Evolutionary conservation across 2,113 vertebrate species (phyloP), one percentile per base, ranked within the genome.

Genomic region (Cyprinodon tularosa): DNA sequence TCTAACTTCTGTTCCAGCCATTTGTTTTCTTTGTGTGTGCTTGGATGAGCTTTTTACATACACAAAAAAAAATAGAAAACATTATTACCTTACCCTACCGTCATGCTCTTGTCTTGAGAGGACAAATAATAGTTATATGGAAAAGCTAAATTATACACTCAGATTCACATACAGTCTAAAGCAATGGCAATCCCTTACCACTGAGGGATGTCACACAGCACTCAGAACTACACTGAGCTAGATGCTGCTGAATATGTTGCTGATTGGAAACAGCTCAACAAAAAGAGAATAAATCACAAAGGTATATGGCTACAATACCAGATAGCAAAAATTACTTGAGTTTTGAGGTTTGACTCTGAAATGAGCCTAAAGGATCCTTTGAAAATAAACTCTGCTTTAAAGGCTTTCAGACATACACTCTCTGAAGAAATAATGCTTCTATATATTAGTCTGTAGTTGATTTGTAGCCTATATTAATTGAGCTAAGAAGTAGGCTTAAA

Each of bases 61-160:
- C 29, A 29, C 29, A 29, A 80, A 62, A 72, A 72, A 50, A 45
- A 62, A 40, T 4, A 42, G n/a, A 37, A 40, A 57, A 38, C 20
- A 65, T 60, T 61, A 48, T 29, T 50, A 42, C 67, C 71, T 72
- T 74, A 66, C 61, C 69, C 60, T 62, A 12, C 29, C 37, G 62
- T 22, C 44, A 74, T 38, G 70, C 15, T 71, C 61, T 76, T 76
- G 63, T 66, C 59, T 74, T 66, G 61, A 83, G 77, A 64, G 77
- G 70, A 80, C 67, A 86, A 81, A 89, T 68, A 59, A 66, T 74
- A 47, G 66, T 76, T 70, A 68, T 73, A 66, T 48, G 65, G 76
- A n/a, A 62, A 68, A 78, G 42, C 59, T 66, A 81, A 71, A 76
- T 81, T 66, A 76, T 66, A 57, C 63, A 67, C 45, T 78, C 75